Evolutionary conservation across 1,140 invertebrate genomes (phyloP), one percentile per base, ranked within the genome.

Genomic region (Periplaneta americana): DNA sequence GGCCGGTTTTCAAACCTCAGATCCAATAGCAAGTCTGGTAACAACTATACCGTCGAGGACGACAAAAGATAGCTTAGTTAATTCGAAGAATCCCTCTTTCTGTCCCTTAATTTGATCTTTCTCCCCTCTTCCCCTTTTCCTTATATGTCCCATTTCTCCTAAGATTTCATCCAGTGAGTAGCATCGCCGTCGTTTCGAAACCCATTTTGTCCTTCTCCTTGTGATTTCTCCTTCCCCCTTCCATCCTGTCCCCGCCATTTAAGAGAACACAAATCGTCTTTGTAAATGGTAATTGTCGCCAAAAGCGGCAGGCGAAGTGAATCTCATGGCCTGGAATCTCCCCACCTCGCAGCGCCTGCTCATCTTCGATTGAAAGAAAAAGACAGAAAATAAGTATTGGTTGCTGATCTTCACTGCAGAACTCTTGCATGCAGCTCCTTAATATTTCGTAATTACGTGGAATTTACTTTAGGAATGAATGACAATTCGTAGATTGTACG

Each of bases 231-330:
- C 36, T 3, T 35, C 18, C 33, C 18, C 37, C 28, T 75, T 66
- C 48, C 33, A 18, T 81, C 36, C 74, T 81, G 82, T 82, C 79
- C 82, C 57, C 77, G 75, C 80, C 74, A 36, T 78, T 84, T 83
- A 78, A 74, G 80, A 74, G 34, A 48, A 74, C 81, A 76, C 79
- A 79, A 81, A 83, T 83, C 79, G 80, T 82, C 82, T 82, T 82
- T 83, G 83, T 80, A 82, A 83, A 82, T 81, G 82, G 80, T 83
- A 84, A 81, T 81, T 81, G 80, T 81, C 80, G 75, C 80, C 80
- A 34, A 31, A 39, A 77, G 74, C 74, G 74, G 80, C 80, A 80
- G 80, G 80, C 74, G 74, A 81, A 81, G 80, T 81, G 80, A 81
- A 81, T 81, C 80, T 76, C 80, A 66, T 80, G 79, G 79, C 66